Evolutionary conservation across 1,140 invertebrate species (phyloP).

Genomic region (Drosophila grimshawi): DNA sequence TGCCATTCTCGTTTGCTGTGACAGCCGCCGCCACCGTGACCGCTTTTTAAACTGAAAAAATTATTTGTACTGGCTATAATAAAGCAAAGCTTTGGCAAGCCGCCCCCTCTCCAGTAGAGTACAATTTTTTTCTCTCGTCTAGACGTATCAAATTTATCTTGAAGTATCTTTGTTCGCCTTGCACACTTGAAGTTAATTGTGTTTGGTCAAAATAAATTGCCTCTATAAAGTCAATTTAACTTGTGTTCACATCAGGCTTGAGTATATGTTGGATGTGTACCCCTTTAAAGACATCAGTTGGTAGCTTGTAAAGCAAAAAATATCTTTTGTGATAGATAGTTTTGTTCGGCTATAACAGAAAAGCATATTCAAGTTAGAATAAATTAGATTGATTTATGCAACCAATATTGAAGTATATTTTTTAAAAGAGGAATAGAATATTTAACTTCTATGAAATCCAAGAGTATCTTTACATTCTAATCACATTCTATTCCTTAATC

Average conservation of each 20-base stretch:
- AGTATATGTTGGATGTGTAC: neutral
- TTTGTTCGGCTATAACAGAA: neutral
- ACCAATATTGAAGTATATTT: no score
- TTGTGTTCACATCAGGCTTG: slow-evolving; percentile 36
- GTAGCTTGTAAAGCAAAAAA: neutral
- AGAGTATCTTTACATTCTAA: no score
- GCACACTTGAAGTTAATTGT: slow-evolving; percentile 65
- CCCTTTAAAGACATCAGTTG: neutral
- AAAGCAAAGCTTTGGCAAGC: slow-evolving; percentile 59
- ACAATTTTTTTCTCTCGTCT: neutral
- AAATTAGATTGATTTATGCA: no score
- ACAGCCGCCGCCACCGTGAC: slow-evolving; percentile 9
- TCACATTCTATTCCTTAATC: no score
- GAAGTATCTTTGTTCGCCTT: slow-evolving; percentile 62
- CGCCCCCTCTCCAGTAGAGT: slow-evolving; percentile 28
- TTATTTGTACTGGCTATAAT: slow-evolving; percentile 71
- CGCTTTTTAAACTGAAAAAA: slow-evolving; percentile 73
- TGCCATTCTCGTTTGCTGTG: slow-evolving; percentile 50
- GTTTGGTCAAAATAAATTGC: slow-evolving; percentile 62
- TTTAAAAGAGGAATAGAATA: no score
- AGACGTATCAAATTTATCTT: slow-evolving; percentile 56
- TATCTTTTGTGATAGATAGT: neutral
- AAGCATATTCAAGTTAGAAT: no score
- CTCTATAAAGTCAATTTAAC: slow-evolving; percentile 65
- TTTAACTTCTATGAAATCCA: no score